Conservation (phyloP, 2,113 vertebrate species). For the Andinoacara biseriatus region DNA sequence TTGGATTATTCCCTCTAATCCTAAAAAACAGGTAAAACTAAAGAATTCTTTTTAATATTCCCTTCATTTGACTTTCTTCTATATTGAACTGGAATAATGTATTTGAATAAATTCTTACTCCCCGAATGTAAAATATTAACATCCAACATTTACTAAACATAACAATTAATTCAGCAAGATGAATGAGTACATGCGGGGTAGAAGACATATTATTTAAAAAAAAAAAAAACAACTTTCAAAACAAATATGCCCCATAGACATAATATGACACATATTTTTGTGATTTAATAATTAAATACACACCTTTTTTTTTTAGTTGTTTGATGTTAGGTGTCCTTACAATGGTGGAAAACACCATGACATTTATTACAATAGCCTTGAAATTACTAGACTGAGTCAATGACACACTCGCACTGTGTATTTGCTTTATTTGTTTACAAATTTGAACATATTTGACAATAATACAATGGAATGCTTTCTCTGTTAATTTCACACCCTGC, state of each 20-base stretch:
- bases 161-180: constrained; percentile 57
- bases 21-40: background rate
- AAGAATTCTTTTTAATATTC: background rate
- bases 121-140: constrained; percentile 50
- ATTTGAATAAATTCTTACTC: constrained; percentile 9
- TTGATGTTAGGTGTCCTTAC: constrained; percentile 64
- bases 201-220: constrained; percentile 48
- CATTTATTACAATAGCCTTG: constrained; percentile 73
- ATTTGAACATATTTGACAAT: constrained; percentile 65
- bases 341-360: constrained; percentile 60
- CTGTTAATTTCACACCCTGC: constrained; percentile 52
- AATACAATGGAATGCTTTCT: constrained; percentile 57
- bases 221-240: constrained; percentile 53
- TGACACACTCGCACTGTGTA: constrained; percentile 63
- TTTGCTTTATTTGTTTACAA: constrained; percentile 73
- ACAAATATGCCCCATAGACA: constrained; percentile 61
- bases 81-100: constrained; percentile 7
- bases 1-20: background rate
- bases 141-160: constrained; percentile 55
- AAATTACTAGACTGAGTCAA: constrained; percentile 72
- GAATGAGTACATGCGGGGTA: constrained; percentile 23
- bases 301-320: constrained; percentile 41
- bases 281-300: constrained; percentile 64
- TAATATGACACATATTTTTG: constrained; percentile 50
- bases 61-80: background rate